Evolutionary conservation across 2,113 vertebrate species (phyloP), one percentile per base, ranked within the genome.

Genomic region (Mastomys coucha): DNA sequence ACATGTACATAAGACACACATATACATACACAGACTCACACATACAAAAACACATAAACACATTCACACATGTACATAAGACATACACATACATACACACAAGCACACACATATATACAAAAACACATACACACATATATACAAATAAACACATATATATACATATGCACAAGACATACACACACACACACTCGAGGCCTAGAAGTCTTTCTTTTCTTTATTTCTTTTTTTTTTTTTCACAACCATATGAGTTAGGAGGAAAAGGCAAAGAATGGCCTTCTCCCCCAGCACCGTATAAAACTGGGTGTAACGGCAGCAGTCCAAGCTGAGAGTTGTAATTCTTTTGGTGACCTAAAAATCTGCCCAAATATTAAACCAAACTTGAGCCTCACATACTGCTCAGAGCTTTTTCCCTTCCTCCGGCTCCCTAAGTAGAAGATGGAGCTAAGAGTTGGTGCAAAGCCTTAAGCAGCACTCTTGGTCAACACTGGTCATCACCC

Each of bases 161-260:
- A 73, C n/a, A 73, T 39, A 65, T 11, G 26, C 3, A 65, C 63
- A 65, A 28, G 26, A 22, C 45, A 78, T 5, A n/a, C 19, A 65
- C 63, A 65, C 26, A 65, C 24, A 81, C 51, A 81, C 45, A 56
- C 20, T 39, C 5, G 16, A 39, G 65, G 2, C 19, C 63, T 67
- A 5, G 10, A 67, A 9, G 45, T 16, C 3, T 65, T 26, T 65
- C 63, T 31, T 28, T 16, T 31, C 7, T 42, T 82, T 16, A 0
- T 63, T 80, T 5, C 1, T 33, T 9, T 33, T 16, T 31, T 7
- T 28, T 5, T 45, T 4, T 73, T 2, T 42, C 6, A 39, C 77
- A 86, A 63, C 65, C 90, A 73, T 67, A 39, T 58, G 42, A 92
- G 51, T 69, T 84, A 87, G 92, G 10, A 69, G 28, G 28, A 91